Base-by-base conservation (phyloP, 2,888 invertebrate genomes). In the Hypomecis atomaria region DNA sequence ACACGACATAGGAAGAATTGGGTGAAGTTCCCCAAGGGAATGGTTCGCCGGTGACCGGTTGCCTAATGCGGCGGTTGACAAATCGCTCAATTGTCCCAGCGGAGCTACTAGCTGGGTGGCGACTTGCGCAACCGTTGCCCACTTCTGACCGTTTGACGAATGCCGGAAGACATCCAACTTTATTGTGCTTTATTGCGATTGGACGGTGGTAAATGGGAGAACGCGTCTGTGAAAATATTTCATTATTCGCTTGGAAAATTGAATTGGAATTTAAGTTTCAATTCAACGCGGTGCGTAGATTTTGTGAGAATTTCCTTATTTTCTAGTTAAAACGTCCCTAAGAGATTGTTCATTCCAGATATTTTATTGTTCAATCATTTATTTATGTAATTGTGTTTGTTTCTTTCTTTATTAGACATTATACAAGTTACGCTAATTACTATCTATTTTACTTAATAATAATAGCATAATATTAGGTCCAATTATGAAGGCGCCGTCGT, bases 71-170 rank as follows among this genome's bases (percentile, higher is more conserved):
- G 83, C 79, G 77, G 87, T 89, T 91, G 92, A 92, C 91, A 92
- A 92, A 92, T 91, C 88, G 90, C 88, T 91, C 90, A 91, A 92
- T 91, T 92, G 91, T 90, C 85, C 84, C 74, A 74, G 80, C 81
- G 84, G 78, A 83, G 78, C 83, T 78, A 84, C 89, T 82, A 81
- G 87, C 86, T 86, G 87, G 87, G 87, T 87, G 86, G 87, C 84
- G 77, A 73, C 84, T 89, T 87, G 86, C 77, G 78, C 83, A 87
- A 90, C 84, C 75, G 75, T 81, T 81, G 77, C 79, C 81, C 73
- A 81, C 81, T 83, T 75, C 74, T 74, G 81, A 81, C 77, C 78
- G 81, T 81, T 82, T 87, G 84, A 86, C 81, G 85, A 81, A 83
- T 89, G 89, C 90, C 90, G 90, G 90, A 90, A 90, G 87, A 86